Evolutionary conservation across 1,140 invertebrate species (phyloP).

Genomic region (Drosophila sechellia): DNA sequence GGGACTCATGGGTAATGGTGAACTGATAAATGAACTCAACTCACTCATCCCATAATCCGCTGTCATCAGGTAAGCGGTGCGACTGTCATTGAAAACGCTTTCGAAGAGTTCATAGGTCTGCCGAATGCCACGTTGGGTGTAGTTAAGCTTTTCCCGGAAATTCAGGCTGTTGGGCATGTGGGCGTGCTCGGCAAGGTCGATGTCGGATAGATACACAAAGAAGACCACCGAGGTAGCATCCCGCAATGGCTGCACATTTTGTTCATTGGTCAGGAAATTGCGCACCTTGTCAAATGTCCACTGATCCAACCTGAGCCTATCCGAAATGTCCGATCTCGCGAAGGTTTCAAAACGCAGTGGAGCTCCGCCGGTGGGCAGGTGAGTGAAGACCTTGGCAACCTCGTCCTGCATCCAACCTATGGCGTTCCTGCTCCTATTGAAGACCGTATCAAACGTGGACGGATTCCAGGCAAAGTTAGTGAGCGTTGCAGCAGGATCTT

Average conservation of each 20-base stretch:
- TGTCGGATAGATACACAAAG: slow-evolving; percentile 96
- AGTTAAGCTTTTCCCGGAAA: slow-evolving; percentile 91
- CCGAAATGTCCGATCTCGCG: background rate
- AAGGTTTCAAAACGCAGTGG: slow-evolving; percentile 10
- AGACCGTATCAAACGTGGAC: slow-evolving; percentile 97
- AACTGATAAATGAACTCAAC: background rate
- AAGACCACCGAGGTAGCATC: slow-evolving; percentile 89
- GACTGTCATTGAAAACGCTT: slow-evolving; percentile 90
- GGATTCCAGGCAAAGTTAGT: slow-evolving; percentile 98
- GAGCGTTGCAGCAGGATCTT: slow-evolving; percentile 97
- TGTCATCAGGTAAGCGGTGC: slow-evolving; percentile 96
- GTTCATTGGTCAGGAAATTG: slow-evolving; percentile 87
- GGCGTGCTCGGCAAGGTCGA: slow-evolving; percentile 89
- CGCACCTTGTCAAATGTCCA: background rate
- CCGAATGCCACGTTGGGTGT: slow-evolving; percentile 91
- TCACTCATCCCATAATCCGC: slow-evolving; percentile 99
- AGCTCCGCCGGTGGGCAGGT: slow-evolving; percentile 11
- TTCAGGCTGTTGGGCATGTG: slow-evolving; percentile 93
- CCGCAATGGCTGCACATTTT: slow-evolving; percentile 80
- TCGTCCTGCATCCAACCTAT: slow-evolving; percentile 87
- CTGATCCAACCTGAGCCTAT: background rate
- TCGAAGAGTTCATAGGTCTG: slow-evolving; percentile 90
- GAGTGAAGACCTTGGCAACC: slow-evolving; percentile 16
- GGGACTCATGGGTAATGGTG: background rate
- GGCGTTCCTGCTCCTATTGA: slow-evolving; percentile 91